phyloP scores from a whole-genome alignment of 2,797 vertebrate species.

The Chiroxiphia lanceolata region DNA sequence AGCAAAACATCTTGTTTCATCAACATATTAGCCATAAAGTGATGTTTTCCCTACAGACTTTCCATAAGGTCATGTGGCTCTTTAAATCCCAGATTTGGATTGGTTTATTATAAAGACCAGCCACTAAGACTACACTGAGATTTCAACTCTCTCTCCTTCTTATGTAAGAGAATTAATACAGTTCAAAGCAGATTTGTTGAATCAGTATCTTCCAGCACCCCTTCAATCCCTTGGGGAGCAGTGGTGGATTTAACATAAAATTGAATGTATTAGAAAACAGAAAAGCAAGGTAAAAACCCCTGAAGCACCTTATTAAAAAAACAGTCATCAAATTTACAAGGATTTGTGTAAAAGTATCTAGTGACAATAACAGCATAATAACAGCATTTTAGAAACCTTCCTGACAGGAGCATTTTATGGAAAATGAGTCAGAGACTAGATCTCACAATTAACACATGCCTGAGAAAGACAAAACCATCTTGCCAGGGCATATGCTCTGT shows the following conservation, averaged over 20 bases:
- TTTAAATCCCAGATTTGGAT: not conserved
- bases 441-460: not conserved
- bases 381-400: not conserved
- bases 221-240: not conserved
- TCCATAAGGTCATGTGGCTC: not conserved
- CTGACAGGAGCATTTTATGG: not conserved
- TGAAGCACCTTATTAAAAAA: not conserved
- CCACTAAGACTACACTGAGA: not conserved
- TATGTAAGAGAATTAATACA: not conserved
- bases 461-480: conserved; percentile 12
- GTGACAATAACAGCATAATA: not conserved
- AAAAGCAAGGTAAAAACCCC: not conserved
- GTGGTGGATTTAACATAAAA: not conserved
- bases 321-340: not conserved
- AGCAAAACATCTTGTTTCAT: not conserved
- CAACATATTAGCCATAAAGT: not conserved
- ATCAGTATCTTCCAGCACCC: not conserved
- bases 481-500: not conserved
- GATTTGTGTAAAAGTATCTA: not conserved
- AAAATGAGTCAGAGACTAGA: conserved; percentile 30
- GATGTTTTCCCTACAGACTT: not conserved
- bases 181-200: not conserved
- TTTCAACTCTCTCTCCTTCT: not conserved
- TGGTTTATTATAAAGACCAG: not conserved
- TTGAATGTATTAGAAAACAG: not conserved